A percentile compares a stretch with the other conserved stretches of the same genome.
These are phyloP conservation scores for Epizoanthus fatuus DNA, from an alignment of 92 coral and sea anemone genomes.

Conservation along the genomic window DNA sequence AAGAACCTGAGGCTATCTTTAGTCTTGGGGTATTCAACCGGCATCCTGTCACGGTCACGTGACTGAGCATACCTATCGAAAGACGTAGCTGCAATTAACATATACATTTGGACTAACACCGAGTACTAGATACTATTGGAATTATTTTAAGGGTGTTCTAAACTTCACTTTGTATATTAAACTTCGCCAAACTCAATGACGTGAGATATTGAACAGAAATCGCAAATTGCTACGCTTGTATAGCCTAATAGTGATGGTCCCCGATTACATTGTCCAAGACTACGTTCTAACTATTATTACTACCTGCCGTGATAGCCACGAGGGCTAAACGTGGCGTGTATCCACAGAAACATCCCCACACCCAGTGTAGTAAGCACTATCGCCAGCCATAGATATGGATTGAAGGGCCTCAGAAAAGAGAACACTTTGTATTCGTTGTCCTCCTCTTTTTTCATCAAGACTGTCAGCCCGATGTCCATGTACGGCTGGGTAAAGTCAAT, in stretches of 20 bases:
- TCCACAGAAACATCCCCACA: conserved; percentile 73
- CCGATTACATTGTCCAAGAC: too few species aligned
- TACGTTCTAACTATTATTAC: too few species aligned
- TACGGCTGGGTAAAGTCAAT: conserved; percentile 83
- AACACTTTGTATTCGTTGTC: conserved; percentile 74
- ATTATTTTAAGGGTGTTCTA: too few species aligned
- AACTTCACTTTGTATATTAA: too few species aligned
- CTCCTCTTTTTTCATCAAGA: conserved; percentile 69
- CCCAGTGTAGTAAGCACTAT: conserved; percentile 73
- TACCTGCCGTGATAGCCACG: conserved; percentile 80
- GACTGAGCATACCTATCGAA: conserved; percentile 55
- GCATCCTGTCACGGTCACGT: conserved; percentile 30
- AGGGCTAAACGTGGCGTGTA: conserved; percentile 83
- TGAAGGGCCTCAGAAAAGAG: conserved; percentile 80
- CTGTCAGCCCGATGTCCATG: conserved; percentile 82
- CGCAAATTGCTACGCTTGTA: too few species aligned
- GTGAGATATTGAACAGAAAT: too few species aligned
- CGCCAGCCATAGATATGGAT: conserved; percentile 77
- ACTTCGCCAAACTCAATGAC: too few species aligned
- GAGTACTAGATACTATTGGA: background rate
- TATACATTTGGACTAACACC: background rate
- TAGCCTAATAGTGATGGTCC: too few species aligned
- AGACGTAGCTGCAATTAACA: background rate
- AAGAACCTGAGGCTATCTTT: conserved; percentile 60
- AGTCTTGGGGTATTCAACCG: conserved; percentile 46